Percentiles rank a stretch among this genome's conserved stretches.
These are phyloP conservation scores for Stegophylla sp. DNA, from an alignment of 2,888 invertebrate genomes.

Conservation along the genomic window DNA sequence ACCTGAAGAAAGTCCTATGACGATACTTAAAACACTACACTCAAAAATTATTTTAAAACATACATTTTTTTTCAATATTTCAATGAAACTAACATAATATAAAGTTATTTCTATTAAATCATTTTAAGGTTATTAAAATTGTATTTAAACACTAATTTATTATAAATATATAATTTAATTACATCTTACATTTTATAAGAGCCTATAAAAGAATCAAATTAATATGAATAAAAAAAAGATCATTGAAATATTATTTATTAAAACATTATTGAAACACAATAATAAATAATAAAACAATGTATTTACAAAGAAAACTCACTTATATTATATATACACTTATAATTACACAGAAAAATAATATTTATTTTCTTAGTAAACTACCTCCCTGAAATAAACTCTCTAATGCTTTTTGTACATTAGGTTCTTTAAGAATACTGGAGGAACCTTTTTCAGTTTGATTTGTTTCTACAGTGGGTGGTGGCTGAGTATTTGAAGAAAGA, in stretches of 20 bases:
- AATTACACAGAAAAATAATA: not conserved
- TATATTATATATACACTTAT: not conserved
- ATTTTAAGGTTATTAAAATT: too few relatives aligned
- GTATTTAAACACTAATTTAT: too few relatives aligned
- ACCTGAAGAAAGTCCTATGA: too few relatives aligned
- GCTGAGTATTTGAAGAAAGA: conserved; percentile 60
- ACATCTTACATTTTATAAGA: too few relatives aligned
- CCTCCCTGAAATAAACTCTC: conserved; percentile 73
- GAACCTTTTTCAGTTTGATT: conserved; percentile 46
- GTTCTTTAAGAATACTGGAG: conserved; percentile 68
- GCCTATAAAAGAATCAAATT: too few relatives aligned
- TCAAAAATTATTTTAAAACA: too few relatives aligned
- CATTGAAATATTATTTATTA: not conserved
- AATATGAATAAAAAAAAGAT: too few relatives aligned
- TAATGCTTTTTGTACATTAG: conserved; percentile 79
- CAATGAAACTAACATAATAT: too few relatives aligned
- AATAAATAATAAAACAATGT: not conserved
- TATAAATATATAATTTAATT: too few relatives aligned
- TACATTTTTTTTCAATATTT: too few relatives aligned
- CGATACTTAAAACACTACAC: too few relatives aligned
- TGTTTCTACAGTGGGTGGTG: conserved; percentile 11
- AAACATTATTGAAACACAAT: not conserved
- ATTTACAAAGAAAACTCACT: not conserved
- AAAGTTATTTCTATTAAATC: not conserved
- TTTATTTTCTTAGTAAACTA: conserved; percentile 45